A percentile compares a stretch with the other conserved stretches of the same genome.
phyloP scores from a whole-genome alignment of 2,113 vertebrate species.

The Tragulus kanchil region DNA sequence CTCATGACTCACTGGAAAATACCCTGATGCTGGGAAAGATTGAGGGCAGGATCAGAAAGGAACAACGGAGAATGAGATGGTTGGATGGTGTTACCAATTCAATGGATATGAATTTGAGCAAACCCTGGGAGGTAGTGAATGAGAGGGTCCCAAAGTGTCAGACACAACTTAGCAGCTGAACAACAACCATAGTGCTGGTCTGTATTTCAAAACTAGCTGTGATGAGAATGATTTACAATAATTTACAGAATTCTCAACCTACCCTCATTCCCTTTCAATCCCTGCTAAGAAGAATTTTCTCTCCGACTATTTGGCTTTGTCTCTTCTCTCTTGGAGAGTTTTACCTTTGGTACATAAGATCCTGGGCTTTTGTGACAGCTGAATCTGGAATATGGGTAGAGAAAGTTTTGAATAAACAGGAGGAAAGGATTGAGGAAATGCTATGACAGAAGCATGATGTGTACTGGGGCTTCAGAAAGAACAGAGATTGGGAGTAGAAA shows the following conservation, averaged over 20 bases:
- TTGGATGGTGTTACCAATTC: neutral
- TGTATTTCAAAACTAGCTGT: neutral
- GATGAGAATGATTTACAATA: neutral
- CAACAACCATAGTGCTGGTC: neutral
- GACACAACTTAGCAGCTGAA: neutral
- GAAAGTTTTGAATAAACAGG: neutral
- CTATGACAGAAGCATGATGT: neutral
- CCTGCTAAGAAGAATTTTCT: neutral
- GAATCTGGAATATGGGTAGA: neutral
- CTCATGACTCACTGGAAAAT: neutral
- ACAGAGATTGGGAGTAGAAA: neutral
- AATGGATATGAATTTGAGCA: neutral
- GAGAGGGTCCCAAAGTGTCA: neutral
- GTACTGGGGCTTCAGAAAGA: neutral
- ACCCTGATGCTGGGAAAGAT: neutral
- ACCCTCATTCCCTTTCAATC: neutral
- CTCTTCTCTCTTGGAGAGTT: neutral
- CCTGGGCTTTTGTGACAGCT: neutral
- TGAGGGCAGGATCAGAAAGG: neutral
- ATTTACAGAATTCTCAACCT: neutral
- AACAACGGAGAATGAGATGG: neutral
- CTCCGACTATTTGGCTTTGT: neutral
- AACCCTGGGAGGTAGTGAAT: neutral
- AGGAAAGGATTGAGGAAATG: neutral
- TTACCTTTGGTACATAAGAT: neutral